Evolutionary conservation across 1,140 invertebrate genomes (phyloP).

Genomic region (Aplysia californica): DNA sequence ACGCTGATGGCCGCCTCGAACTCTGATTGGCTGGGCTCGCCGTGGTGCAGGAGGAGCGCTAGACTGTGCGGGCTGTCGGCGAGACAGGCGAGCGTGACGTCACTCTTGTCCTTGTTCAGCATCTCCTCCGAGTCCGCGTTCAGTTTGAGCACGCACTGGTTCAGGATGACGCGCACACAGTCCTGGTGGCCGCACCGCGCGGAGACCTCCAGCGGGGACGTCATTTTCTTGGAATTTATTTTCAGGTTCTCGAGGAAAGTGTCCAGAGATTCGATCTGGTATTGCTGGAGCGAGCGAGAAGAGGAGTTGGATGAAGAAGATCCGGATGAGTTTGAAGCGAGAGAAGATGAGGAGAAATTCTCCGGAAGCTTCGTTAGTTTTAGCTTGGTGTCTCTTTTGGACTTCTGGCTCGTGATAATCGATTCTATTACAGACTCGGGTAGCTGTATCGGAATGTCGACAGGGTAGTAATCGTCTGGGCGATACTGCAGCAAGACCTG

Average conservation of each 20-base stretch:
- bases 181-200: constrained; percentile 39
- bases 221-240: background rate
- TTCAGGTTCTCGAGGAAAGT: background rate
- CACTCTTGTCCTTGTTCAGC: constrained; percentile 31
- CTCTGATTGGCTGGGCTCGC: constrained; percentile 38
- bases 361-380: background rate
- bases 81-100: constrained; percentile 49
- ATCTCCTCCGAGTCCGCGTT: constrained; percentile 28
- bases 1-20: constrained; percentile 44
- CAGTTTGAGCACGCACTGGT: constrained; percentile 43
- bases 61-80: constrained; percentile 36
- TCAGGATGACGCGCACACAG: constrained; percentile 47
- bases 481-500: constrained; percentile 41
- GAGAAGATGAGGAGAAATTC: background rate
- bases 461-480: constrained; percentile 39
- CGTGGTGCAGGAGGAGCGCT: constrained; percentile 38
- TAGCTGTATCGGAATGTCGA: constrained; percentile 23
- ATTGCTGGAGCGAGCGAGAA: background rate
- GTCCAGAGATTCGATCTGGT: background rate
- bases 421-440: background rate
- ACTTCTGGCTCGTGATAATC: background rate
- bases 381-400: background rate
- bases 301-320: background rate
- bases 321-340: background rate
- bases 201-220: constrained; percentile 51